A percentile compares a stretch with the other conserved stretches of the same genome.
Conservation (phyloP, 30 jellyfish, hydroid and myxozoan genomes). For the Turritopsis dohrnii region DNA sequence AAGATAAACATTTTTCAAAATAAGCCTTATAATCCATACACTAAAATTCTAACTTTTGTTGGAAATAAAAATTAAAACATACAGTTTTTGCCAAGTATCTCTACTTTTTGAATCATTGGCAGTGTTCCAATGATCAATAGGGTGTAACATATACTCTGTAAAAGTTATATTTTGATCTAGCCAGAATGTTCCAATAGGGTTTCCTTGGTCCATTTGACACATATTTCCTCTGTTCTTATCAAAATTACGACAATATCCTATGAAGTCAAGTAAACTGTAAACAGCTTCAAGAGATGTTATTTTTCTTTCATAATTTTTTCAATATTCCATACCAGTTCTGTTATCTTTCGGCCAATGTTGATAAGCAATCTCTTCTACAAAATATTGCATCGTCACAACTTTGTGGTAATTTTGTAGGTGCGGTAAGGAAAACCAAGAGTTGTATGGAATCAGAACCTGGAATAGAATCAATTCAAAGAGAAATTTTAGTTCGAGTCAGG, state of each 20-base stretch:
- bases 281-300: background rate
- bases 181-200: constrained; percentile 94
- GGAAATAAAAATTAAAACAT: background rate
- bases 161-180: constrained; percentile 48
- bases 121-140: constrained; percentile 48
- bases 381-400: constrained; percentile 60
- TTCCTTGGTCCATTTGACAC: constrained; percentile 78
- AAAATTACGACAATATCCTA: background rate
- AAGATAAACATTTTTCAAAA: background rate
- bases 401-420: constrained; percentile 51
- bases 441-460: constrained; percentile 46
- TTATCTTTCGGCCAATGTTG: constrained; percentile 54
- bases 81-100: background rate
- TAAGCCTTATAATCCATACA: background rate
- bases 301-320: background rate
- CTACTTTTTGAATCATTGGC: background rate
- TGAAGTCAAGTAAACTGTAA: background rate
- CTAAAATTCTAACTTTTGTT: background rate
- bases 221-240: constrained; percentile 14
- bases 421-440: constrained; percentile 53
- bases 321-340: constrained; percentile 35
- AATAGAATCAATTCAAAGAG: background rate
- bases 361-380: constrained; percentile 63
- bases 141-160: constrained; percentile 50
- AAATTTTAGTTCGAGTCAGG: background rate